Evolutionary conservation across 2,113 vertebrate genomes (phyloP).

Genomic region (Falco punctatus): DNA sequence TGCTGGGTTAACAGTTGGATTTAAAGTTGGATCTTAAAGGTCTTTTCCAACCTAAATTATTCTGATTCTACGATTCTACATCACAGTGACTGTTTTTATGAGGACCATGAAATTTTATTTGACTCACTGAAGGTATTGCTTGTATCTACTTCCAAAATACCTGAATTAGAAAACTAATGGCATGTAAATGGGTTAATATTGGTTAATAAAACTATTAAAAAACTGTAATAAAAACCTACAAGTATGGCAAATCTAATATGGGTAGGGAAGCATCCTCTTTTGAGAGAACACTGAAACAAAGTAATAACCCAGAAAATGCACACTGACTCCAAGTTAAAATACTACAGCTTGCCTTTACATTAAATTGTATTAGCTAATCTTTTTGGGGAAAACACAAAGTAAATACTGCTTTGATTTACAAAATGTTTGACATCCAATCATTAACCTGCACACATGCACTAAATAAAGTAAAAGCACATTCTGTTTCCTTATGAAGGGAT

Average conservation of each 20-base stretch:
- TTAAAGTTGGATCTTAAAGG: too few relatives aligned
- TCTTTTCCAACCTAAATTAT: too few relatives aligned
- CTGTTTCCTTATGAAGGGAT: background rate
- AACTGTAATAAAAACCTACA: background rate
- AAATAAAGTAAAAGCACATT: background rate
- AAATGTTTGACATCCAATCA: background rate
- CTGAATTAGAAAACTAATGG: background rate
- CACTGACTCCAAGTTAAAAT: background rate
- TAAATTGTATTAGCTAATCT: background rate
- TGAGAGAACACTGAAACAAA: slow-evolving; percentile 12
- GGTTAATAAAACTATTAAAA: background rate
- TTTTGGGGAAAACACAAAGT: slow-evolving; percentile 5
- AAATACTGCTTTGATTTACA: slow-evolving; percentile 13
- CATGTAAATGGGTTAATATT: background rate
- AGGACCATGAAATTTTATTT: background rate
- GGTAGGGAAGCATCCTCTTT: background rate
- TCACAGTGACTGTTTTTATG: background rate
- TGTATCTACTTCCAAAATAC: background rate
- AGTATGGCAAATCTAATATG: background rate
- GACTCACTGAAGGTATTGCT: background rate
- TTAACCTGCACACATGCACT: background rate
- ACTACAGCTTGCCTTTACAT: background rate
- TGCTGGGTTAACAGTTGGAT: too few relatives aligned
- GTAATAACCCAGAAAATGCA: background rate
- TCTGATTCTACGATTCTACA: background rate